Evolutionary conservation across 2,888 invertebrate genomes (phyloP), one percentile per base, ranked within the genome.

Genomic region (Eupithecia insigniata): DNA sequence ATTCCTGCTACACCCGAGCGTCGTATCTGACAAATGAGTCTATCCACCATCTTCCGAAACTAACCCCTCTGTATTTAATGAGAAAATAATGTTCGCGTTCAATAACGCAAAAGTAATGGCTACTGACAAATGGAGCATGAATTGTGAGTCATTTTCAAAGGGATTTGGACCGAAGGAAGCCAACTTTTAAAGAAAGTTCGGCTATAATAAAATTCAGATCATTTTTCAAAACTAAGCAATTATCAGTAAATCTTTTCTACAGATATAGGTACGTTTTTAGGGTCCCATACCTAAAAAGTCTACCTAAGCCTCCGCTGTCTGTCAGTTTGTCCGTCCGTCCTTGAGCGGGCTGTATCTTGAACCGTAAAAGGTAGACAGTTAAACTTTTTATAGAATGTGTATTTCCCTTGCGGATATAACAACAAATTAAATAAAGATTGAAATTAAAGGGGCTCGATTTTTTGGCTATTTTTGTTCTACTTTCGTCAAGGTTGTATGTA

Each of bases 1-100:
- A 90, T 88, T 89, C 89, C 88, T 75, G 76, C 75, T 84, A 84
- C 84, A 85, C 81, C 78, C 81, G 80, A 77, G 81, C 81, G 81
- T 84, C 81, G 82, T 81, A 83, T 85, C 85, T 88, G 85, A 89
- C 87, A 87, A 88, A 88, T 87, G 85, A 86, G 85, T 85, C 84
- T 83, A 87, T 86, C 85, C 79, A 80, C 82, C 82, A 81, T 84
- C 83, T 83, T 81, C 80, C 74, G 75, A 79, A 79, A 79, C 79
- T 78, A 78, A 78, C 73, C 79, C 78, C 75, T 76, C 77, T 55
- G 74, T 80, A 78, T 79, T 80, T 84, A 81, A 82, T 83, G 78
- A 77, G 72, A 78, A 81, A 80, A 83, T 83, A 82, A 82, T 83
- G 80, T 79, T 80, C 75, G 70, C 55, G 76, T 79, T 77, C 76